Percentiles rank a stretch among this genome's conserved stretches.
These are phyloP conservation scores for Orthonevra nobilis DNA, from an alignment of 2,888 invertebrate genomes.

Conservation along the genomic window DNA sequence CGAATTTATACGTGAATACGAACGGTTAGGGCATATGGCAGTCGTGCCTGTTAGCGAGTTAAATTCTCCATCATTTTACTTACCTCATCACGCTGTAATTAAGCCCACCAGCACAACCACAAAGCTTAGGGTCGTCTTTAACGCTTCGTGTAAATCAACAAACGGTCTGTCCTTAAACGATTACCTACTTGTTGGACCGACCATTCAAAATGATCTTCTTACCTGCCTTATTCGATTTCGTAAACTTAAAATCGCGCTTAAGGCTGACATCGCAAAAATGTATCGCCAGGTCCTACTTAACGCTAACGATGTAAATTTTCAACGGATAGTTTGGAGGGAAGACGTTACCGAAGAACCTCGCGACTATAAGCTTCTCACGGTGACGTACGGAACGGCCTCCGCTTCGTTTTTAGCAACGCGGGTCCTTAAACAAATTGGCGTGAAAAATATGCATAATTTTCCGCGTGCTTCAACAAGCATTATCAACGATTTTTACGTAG, in stretches of 20 bases:
- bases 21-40: constrained; percentile 1
- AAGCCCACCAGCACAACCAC: not conserved
- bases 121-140: constrained; percentile 7
- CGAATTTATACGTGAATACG: constrained; percentile 1
- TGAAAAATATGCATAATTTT: not conserved
- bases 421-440: constrained; percentile 21
- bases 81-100: constrained; percentile 10
- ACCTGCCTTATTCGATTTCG: constrained; percentile 7
- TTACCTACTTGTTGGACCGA: constrained; percentile 7
- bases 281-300: constrained; percentile 14
- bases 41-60: not conserved
- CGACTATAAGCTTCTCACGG: constrained; percentile 18
- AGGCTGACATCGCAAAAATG: constrained; percentile 32
- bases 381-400: constrained; percentile 17
- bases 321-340: constrained; percentile 31
- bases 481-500: constrained; percentile 20
- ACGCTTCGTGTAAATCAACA: constrained; percentile 13
- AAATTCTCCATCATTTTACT: not conserved
- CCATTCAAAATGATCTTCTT: constrained; percentile 5
- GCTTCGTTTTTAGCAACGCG: constrained; percentile 22
- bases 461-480: constrained; percentile 15
- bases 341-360: constrained; percentile 8
- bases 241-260: constrained; percentile 19
- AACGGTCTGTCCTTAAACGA: constrained; percentile 17
- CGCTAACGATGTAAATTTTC: constrained; percentile 5